Conservation (phyloP, 2,888 invertebrate genomes). For the Callinectes sapidus region DNA sequence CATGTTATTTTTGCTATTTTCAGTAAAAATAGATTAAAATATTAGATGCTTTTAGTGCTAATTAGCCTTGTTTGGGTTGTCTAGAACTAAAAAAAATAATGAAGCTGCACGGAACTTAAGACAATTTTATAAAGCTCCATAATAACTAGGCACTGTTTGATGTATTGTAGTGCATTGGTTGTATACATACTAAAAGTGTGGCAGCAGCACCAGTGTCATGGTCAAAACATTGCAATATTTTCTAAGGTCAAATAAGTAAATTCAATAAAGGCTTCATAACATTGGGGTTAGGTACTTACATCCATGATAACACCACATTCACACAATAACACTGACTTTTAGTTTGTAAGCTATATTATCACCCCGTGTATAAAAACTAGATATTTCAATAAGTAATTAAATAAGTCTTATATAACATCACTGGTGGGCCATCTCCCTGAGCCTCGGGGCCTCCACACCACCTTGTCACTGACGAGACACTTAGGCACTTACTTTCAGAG, state of each 20-base stretch:
- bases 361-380: slow-evolving; percentile 4
- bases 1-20: neutral
- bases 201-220: neutral
- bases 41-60: neutral
- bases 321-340: neutral
- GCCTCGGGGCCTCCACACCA: neutral
- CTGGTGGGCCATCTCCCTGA: neutral
- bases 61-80: too few species aligned
- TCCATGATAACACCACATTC: neutral
- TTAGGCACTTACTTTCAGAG: neutral
- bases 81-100: too few species aligned
- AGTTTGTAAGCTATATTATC: neutral
- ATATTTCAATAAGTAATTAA: slow-evolving; percentile 14
- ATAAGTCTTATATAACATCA: slow-evolving; percentile 13
- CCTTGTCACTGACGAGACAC: neutral
- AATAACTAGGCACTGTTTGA: neutral
- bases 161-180: neutral
- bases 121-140: neutral
- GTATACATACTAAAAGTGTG: neutral
- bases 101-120: neutral
- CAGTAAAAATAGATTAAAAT: neutral
- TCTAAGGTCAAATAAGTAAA: neutral
- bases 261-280: neutral
- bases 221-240: neutral
- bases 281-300: neutral